Conservation (phyloP, 2,888 invertebrate species). For the Mythimna ferrago region DNA sequence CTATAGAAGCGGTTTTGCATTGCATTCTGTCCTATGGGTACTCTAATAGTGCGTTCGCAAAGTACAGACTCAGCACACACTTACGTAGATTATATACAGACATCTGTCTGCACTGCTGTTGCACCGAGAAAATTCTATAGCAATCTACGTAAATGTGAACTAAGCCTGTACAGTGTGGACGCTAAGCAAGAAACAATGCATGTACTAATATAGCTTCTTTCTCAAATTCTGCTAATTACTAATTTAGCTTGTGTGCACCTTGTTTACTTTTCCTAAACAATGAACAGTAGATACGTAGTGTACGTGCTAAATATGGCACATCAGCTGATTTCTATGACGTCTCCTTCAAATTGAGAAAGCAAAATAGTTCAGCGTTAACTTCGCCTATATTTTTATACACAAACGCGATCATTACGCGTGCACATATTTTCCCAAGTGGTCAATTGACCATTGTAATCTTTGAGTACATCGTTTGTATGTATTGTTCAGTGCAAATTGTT, state of each 20-base stretch:
- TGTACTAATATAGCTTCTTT: too few relatives aligned
- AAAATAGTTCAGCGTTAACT: neutral
- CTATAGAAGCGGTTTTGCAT: too few relatives aligned
- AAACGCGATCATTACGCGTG: slow-evolving; percentile 39
- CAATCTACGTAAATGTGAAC: too few relatives aligned
- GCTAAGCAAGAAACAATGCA: too few relatives aligned
- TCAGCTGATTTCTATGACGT: neutral
- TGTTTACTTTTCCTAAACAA: slow-evolving; percentile 9
- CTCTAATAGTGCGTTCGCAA: too few relatives aligned
- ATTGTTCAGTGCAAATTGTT: slow-evolving; percentile 57
- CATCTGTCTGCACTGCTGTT: too few relatives aligned
- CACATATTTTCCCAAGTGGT: slow-evolving; percentile 64
- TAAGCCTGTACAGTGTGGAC: too few relatives aligned
- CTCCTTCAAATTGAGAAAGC: neutral
- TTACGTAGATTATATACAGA: too few relatives aligned
- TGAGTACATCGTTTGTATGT: slow-evolving; percentile 58
- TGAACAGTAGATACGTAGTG: neutral
- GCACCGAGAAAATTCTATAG: too few relatives aligned
- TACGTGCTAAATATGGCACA: neutral
- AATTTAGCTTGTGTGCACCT: neutral
- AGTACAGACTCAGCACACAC: too few relatives aligned
- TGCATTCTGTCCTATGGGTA: too few relatives aligned
- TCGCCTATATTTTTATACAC: slow-evolving; percentile 29
- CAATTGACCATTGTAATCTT: slow-evolving; percentile 64
- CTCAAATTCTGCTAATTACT: too few relatives aligned